A percentile compares a stretch with the other conserved stretches of the same genome.
Evolutionary conservation across 1,140 invertebrate genomes (phyloP).

Genomic region (Apocrypta bakeri): DNA sequence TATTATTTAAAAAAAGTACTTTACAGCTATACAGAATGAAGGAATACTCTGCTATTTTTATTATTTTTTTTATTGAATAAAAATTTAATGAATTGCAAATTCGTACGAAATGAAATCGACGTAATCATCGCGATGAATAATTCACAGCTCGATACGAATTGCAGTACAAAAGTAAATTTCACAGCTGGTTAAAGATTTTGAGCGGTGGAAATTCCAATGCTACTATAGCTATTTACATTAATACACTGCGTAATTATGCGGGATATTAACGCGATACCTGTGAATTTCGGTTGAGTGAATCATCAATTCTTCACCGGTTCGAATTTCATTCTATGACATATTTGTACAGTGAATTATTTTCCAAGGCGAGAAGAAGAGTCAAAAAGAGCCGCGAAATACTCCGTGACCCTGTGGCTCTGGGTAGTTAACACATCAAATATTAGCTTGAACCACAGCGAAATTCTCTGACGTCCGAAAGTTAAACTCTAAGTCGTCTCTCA

Average conservation of each 20-base stretch:
- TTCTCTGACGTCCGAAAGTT: background rate
- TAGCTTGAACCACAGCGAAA: background rate
- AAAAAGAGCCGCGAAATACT: background rate
- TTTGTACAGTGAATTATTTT: background rate
- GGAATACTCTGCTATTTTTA: too few relatives aligned
- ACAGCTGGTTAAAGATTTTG: background rate
- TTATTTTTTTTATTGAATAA: too few relatives aligned
- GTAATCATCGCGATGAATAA: too few relatives aligned
- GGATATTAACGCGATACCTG: too few relatives aligned
- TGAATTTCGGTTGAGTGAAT: background rate
- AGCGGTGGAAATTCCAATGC: background rate
- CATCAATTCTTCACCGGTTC: too few relatives aligned
- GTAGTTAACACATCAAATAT: background rate
- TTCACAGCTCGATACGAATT: background rate
- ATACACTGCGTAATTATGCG: background rate
- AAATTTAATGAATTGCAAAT: too few relatives aligned
- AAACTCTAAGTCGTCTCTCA: background rate
- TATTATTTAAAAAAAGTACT: too few relatives aligned
- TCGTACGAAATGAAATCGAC: too few relatives aligned
- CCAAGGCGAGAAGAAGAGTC: background rate
- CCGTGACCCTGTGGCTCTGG: background rate
- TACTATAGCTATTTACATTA: background rate
- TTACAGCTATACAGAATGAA: too few relatives aligned
- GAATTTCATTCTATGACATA: too few relatives aligned
- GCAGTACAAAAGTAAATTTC: background rate